Conservation (phyloP, 2,888 invertebrate genomes). For the Cantharis flavilabris region DNA sequence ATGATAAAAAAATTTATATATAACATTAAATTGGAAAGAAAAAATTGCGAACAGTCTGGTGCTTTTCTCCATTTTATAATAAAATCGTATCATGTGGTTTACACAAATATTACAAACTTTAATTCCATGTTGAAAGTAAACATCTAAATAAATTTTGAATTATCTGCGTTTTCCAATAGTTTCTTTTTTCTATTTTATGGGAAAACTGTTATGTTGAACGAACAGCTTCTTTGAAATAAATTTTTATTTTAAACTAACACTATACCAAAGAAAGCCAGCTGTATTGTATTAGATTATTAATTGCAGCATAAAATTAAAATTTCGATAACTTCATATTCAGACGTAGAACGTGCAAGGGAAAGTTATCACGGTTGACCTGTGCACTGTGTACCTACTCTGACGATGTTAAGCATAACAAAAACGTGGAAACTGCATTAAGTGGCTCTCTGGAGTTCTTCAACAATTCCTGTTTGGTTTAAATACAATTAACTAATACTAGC, state of each 20-base stretch:
- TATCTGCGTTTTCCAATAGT: no score
- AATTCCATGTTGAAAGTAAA: no score
- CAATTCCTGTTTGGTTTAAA: neutral
- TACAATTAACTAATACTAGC: neutral
- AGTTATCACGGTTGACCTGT: neutral
- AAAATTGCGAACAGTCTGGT: neutral
- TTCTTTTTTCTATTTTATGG: no score
- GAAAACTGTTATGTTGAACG: no score
- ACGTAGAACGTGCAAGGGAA: neutral
- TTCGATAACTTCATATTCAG: neutral
- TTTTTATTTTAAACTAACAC: neutral
- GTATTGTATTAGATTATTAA: neutral
- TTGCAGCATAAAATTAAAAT: neutral
- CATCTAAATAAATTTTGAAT: no score
- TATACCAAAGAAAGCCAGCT: neutral
- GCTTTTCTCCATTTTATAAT: neutral
- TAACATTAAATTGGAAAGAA: no score
- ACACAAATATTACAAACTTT: no score
- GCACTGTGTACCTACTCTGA: neutral
- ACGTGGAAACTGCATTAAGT: neutral
- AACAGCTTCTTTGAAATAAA: no score
- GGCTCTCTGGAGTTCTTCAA: neutral
- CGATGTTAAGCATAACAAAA: neutral
- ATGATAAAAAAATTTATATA: neutral
- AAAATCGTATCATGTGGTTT: neutral